Conservation (phyloP, 2,113 vertebrate species). For the Coturnix japonica region DNA sequence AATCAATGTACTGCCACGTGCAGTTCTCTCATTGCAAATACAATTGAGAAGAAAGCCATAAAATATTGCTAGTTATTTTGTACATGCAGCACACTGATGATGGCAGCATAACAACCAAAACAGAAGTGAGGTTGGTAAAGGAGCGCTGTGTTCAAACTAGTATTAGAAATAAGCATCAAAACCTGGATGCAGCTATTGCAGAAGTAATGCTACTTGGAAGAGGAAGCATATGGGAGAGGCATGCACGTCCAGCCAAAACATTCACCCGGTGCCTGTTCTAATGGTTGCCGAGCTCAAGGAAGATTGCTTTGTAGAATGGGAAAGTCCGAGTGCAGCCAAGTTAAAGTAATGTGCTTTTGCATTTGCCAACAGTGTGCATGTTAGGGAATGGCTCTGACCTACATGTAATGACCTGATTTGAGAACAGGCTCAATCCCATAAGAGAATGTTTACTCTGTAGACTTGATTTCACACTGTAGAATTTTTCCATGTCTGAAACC, state of each 20-base stretch:
- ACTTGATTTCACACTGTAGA: background rate
- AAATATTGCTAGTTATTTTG: background rate
- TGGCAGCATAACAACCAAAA: constrained; percentile 1
- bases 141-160: background rate
- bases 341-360: background rate
- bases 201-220: background rate
- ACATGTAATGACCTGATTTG: constrained; percentile 29
- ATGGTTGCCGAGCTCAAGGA: background rate
- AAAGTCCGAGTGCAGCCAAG: background rate
- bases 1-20: background rate
- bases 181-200: fast-evolving
- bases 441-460: background rate
- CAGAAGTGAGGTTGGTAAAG: background rate
- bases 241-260: background rate
- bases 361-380: background rate
- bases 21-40: background rate
- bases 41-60: background rate
- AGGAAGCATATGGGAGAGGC: background rate
- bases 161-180: background rate
- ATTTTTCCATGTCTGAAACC: background rate
- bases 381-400: constrained; percentile 29
- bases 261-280: background rate
- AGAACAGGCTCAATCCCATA: background rate
- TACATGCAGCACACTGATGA: background rate
- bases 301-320: background rate